A percentile compares a stretch with the other conserved stretches of the same genome.
Conservation (phyloP, 64 coral and sea anemone species). For the Dendronephthya gigantea region DNA sequence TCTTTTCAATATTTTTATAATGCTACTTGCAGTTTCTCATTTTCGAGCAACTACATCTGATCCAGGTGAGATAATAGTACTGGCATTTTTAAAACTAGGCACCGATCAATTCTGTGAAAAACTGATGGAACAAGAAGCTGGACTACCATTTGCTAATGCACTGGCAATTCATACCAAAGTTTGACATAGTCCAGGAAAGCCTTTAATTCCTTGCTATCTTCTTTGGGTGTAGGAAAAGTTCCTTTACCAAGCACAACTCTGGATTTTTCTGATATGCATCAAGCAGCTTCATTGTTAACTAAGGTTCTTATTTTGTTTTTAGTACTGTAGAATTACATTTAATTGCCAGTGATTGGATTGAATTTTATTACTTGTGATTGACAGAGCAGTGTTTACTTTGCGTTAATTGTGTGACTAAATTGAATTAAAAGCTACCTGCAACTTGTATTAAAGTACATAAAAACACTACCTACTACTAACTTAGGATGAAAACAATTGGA, state of each 20-base stretch:
- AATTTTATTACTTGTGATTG: too few relatives aligned
- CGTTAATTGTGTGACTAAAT: too few relatives aligned
- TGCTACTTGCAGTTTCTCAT: conserved; percentile 74
- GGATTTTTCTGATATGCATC: conserved; percentile 94
- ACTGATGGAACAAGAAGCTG: too few relatives aligned
- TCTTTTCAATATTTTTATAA: conserved; percentile 78
- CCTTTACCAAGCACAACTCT: conserved; percentile 77
- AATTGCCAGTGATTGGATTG: neutral
- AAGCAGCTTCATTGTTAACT: conserved; percentile 41
- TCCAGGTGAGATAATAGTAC: conserved; percentile 64
- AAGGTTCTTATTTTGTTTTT: neutral
- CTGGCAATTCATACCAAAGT: too few relatives aligned
- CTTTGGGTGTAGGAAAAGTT: conserved; percentile 52
- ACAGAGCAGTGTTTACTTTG: too few relatives aligned
- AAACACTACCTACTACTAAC: too few relatives aligned
- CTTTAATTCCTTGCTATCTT: neutral
- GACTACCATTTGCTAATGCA: too few relatives aligned
- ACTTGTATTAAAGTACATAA: too few relatives aligned
- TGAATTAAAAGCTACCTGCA: too few relatives aligned
- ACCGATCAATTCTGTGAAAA: too few relatives aligned
- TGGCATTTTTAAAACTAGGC: too few relatives aligned
- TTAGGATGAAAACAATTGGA: conserved; percentile 78
- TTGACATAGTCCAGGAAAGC: too few relatives aligned
- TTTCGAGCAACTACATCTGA: conserved; percentile 83
- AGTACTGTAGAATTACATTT: neutral